phyloP scores from a whole-genome alignment of 2,888 invertebrate species.

The Caenorhabditis angaria region DNA sequence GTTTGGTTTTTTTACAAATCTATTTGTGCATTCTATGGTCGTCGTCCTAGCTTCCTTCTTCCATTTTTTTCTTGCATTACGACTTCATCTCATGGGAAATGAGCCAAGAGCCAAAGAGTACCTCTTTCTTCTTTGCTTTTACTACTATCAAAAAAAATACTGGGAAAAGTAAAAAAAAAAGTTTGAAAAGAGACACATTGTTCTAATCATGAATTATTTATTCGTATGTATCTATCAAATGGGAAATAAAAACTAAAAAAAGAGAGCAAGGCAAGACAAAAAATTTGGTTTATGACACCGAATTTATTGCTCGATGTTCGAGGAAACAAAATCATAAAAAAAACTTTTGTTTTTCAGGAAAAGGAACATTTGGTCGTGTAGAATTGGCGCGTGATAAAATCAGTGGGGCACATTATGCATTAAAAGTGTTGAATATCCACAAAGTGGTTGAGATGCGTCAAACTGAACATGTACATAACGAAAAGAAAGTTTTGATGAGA shows the following conservation, averaged over 20 bases:
- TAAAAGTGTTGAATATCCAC: slow-evolving; percentile 88
- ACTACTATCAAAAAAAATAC: too few relatives aligned
- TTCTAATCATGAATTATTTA: slow-evolving; percentile 1
- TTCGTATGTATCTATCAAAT: too few relatives aligned
- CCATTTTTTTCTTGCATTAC: not conserved
- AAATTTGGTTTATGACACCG: not conserved
- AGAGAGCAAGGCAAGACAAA: not conserved
- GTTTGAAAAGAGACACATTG: not conserved
- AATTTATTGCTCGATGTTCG: not conserved
- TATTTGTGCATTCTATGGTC: not conserved
- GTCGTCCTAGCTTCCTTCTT: not conserved
- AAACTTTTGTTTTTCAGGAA: slow-evolving; percentile 74
- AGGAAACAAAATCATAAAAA: not conserved
- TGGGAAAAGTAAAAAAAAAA: not conserved
- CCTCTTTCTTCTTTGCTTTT: not conserved
- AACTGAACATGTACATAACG: slow-evolving; percentile 96
- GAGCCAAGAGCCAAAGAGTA: not conserved
- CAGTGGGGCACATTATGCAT: slow-evolving; percentile 84
- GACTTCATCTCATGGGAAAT: slow-evolving; percentile 1
- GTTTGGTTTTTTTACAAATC: not conserved
- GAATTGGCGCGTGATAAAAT: slow-evolving; percentile 78
- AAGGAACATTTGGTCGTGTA: slow-evolving; percentile 95
- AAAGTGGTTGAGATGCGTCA: slow-evolving; percentile 86
- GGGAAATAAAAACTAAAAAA: not conserved
- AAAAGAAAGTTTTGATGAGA: slow-evolving; percentile 86